A percentile compares a stretch with the other conserved stretches of the same genome.
phyloP scores from a whole-genome alignment of 2,888 invertebrate species.

The Calliopum simillimum region DNA sequence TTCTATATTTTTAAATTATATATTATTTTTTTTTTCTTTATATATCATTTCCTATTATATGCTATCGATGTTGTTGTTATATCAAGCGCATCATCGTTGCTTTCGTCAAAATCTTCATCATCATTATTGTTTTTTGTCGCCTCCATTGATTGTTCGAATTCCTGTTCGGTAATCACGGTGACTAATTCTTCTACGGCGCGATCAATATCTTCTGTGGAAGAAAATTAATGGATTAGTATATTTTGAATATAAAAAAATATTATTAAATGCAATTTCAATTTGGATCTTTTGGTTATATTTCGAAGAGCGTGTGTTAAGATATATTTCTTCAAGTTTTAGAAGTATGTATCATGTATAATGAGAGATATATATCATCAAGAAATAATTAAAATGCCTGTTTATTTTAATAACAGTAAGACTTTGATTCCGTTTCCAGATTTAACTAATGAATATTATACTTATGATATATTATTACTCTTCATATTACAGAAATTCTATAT shows the following conservation, averaged over 20 bases:
- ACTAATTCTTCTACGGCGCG: constrained; percentile 90
- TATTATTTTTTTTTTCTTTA: background rate
- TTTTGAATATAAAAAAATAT: constrained; percentile 2
- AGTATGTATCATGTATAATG: too few species aligned
- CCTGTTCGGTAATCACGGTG: constrained; percentile 88
- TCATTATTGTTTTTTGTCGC: constrained; percentile 49
- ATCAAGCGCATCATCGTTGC: constrained; percentile 21
- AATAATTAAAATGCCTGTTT: background rate
- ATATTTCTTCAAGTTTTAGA: too few species aligned
- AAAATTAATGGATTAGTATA: constrained; percentile 38
- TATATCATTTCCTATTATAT: constrained; percentile 41
- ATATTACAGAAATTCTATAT: too few species aligned
- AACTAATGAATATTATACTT: too few species aligned
- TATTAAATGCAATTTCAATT: background rate
- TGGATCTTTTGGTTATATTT: too few species aligned
- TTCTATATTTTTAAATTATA: background rate
- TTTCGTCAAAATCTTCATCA: constrained; percentile 34
- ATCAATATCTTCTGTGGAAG: constrained; percentile 80
- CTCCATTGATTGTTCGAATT: constrained; percentile 63
- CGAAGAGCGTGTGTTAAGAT: too few species aligned
- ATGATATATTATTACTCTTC: too few species aligned
- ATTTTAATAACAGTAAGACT: too few species aligned
- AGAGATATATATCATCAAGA: too few species aligned
- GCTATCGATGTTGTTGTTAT: constrained; percentile 52
- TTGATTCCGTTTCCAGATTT: too few species aligned